Evolutionary conservation across 1,140 invertebrate species (phyloP), one percentile per base, ranked within the genome.

Genomic region (Pomacea maculata): DNA sequence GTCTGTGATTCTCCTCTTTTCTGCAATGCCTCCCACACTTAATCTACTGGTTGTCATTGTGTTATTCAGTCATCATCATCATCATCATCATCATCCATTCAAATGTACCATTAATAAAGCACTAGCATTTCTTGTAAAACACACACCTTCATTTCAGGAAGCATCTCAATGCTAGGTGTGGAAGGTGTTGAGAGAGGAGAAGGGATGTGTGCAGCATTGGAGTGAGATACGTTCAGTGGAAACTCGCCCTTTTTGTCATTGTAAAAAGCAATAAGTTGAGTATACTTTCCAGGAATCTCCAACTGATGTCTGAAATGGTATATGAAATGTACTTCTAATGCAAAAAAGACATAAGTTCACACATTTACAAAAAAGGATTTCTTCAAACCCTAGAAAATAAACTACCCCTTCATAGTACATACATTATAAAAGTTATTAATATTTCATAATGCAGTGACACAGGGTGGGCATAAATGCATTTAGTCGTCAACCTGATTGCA

Each of bases 201-300:
- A 12, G 80, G 75, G 63, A 76, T 73, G 15, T 61, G 67, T 29
- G 75, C 52, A 25, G 55, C 67, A 55, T 80, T 80, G 7, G 83
- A 61, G 57, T 61, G 80, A 19, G 81, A 80, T 45, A 25, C 65
- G 54, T 79, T 81, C 65, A 81, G 68, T 17, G 86, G 85, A 61
- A 91, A 80, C 19, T 86, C 80, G 17, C 85, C 89, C 82, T 88
- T 90, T 78, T 90, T 89, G 71, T 90, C 89, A 80, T 91, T 88
- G 85, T 91, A 92, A 80, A 92, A 92, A 67, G 88, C 88, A 78
- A 88, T 87, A 55, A 92, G 82, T 80, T 91, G 88, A 25, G 84
- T 80, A 82, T 92, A 92, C 45, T 88, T 90, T 1, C 90, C 90
- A 61, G 91, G 91, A 65, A 85, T 88, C 82, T 92, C 91, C 55